Base-by-base conservation (phyloP, 2,888 invertebrate species). In the Villa cingulata region DNA sequence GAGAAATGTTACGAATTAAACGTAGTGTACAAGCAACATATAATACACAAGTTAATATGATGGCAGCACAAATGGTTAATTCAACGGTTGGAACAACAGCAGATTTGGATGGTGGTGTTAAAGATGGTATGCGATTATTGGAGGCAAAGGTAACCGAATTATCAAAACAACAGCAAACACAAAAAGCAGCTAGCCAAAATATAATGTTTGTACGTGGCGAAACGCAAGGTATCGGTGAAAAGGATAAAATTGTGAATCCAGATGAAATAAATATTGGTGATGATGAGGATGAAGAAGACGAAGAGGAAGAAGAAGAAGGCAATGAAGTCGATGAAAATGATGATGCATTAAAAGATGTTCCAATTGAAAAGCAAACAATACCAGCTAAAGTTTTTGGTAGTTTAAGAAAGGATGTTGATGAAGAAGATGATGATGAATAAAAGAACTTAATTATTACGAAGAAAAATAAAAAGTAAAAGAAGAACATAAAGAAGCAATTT, bases 11-110 rank as follows among this genome's bases (percentile, higher is more conserved):
- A 57, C 77, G 97, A 59, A 95, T 98, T 54, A 95, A 96, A 71
- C 80, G 97, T 57, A 94, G 94, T 62, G 90, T 98, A 1, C 95
- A 96, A 71, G 97, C 97, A 5, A 89, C 89, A 60, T 99, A 92
- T 67, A 98, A 97, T 66, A 97, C 96, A 1, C 95, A 97, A 74
- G 80, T 81, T n/a, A 97, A 97, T 66, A 96, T 95, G 86, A 96
- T 97, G 94, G 90, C 94, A 15, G 94, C 95, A 1, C 96, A 96
- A 69, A 94, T 96, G 86, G 72, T 95, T 57, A 88, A 84, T 58
- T 86, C 85, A 18, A 74, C 74, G 46, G 74, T 79, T 36, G 79
- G 82, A 17, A 81, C 83, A 23, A 71, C 81, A 42, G 82, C 82
- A 2, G 83, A 83, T 62, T 73, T 83, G 51, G 81, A 83, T 29